These are phyloP conservation scores for Pao palembangensis DNA, from an alignment of 2,113 vertebrate genomes.

Conservation along the genomic window DNA sequence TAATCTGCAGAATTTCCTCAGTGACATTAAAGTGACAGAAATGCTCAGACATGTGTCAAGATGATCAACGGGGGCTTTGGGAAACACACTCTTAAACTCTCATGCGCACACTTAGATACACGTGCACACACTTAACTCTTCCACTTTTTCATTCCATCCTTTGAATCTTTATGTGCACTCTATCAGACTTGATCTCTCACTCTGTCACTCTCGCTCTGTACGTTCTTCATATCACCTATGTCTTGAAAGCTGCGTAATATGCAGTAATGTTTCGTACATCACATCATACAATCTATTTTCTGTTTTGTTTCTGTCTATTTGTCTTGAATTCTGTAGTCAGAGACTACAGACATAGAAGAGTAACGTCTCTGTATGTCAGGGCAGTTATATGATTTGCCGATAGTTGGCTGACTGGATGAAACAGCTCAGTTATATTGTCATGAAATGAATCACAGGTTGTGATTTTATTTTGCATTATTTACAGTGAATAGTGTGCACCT, in stretches of 20 bases:
- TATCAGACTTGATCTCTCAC: constrained; percentile 63
- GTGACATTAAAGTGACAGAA: constrained; percentile 77
- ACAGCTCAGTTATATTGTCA: too few relatives aligned
- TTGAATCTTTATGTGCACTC: constrained; percentile 69
- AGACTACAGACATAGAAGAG: background rate
- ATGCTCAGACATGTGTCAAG: constrained; percentile 76
- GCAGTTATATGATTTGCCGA: background rate
- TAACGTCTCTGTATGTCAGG: background rate
- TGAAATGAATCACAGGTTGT: too few relatives aligned
- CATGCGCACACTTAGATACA: constrained; percentile 27
- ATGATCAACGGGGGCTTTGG: constrained; percentile 68
- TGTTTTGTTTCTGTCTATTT: constrained; percentile 4
- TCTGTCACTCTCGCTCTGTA: constrained; percentile 54
- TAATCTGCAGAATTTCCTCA: constrained; percentile 75
- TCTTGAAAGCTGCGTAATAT: constrained; percentile 59
- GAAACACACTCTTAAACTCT: constrained; percentile 64
- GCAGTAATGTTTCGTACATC: constrained; percentile 23
- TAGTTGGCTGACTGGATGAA: background rate
- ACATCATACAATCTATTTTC: constrained; percentile 15
- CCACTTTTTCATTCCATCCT: constrained; percentile 51
- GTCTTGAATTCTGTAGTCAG: background rate
- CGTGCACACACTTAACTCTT: constrained; percentile 19
- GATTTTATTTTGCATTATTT: too few relatives aligned
- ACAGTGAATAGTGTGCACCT: too few relatives aligned
- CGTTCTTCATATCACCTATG: constrained; percentile 45